These are phyloP conservation scores for Quiscalus mexicanus DNA, from an alignment of 2,113 vertebrate genomes.

Conservation along the genomic window DNA sequence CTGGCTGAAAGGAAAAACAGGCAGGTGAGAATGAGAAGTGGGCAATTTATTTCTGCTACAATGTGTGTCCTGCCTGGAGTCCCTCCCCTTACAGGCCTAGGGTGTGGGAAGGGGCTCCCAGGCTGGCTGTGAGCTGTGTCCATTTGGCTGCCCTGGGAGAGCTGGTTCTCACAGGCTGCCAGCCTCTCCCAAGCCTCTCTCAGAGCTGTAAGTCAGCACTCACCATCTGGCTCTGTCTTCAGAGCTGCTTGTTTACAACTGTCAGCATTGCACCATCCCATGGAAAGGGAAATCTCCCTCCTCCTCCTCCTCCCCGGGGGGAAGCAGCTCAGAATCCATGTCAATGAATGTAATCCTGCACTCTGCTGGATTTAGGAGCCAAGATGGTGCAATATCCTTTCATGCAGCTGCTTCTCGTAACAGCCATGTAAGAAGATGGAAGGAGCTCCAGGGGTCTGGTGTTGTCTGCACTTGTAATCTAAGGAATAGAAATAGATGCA, in stretches of 20 bases:
- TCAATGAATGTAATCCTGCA: background rate
- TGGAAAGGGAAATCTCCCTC: slow-evolving; percentile 26
- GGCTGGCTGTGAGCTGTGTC: background rate
- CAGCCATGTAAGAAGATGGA: slow-evolving; percentile 5
- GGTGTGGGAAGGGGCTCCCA: background rate
- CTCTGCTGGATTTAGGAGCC: slow-evolving; percentile 20
- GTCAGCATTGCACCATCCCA: background rate
- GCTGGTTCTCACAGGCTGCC: background rate
- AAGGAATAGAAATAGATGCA: slow-evolving; percentile 3
- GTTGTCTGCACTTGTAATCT: slow-evolving; percentile 27
- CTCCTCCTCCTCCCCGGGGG: background rate
- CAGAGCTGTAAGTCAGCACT: background rate
- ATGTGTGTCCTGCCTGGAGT: background rate
- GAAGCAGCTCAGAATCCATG: background rate
- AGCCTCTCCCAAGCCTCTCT: background rate
- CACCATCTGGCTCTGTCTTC: slow-evolving; percentile 35
- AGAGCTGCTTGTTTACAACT: slow-evolving; percentile 9
- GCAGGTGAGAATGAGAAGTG: slow-evolving; percentile 78
- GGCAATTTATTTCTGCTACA: background rate
- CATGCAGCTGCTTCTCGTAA: background rate
- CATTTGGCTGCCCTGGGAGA: background rate
- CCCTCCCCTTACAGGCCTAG: background rate
- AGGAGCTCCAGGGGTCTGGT: background rate
- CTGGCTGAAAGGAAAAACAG: slow-evolving; percentile 85
- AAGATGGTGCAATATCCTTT: background rate